Base-by-base conservation (phyloP, 2,113 vertebrate species). In the Ageneiosus marmoratus region DNA sequence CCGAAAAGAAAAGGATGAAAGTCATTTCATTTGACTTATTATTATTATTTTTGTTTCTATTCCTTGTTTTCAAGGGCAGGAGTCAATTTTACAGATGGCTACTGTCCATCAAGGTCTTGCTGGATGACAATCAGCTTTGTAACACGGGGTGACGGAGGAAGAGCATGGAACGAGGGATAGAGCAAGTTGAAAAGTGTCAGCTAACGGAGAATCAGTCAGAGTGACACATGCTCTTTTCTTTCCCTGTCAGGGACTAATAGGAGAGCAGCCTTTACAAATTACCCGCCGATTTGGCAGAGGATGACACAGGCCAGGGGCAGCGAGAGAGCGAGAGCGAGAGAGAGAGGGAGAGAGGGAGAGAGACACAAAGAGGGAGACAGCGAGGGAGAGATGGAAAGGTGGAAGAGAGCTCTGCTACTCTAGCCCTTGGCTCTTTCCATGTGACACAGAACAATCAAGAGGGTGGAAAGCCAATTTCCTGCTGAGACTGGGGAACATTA, bases 41-140 rank as follows among this genome's bases (percentile, higher is more conserved):
- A 3, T 41, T 41, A 84, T 87, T n/a, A 90, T 79, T 74, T 84
- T 76, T 83, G 56, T 88, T 92, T 90, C 92, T 87, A 84, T 82
- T 93, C 88, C 89, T 84, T 84, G 85, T 83, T 83, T 88, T 89
- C 86, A 84, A 16, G 53, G 90, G 77, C 86, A 79, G 58, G 37
- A 92, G 91, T 92, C 91, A 92, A 94, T 94, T 94, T 95, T 93
- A 91, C 93, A 94, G 92, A 93, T 91, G 92, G 92, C 90, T 92
- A 90, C 91, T 91, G 92, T 93, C 93, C 89, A 92, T 93, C 92
- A 93, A 84, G 18, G 73, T 79, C 51, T 51, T 55, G 80, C 65
- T 79, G 87, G 91, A 91, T 87, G 92, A 91, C 90, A 92, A 93
- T 93, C 90, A 91, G 80, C 82, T 79, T 73, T 58, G 87, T 85